A percentile compares a stretch with the other conserved stretches of the same genome.
phyloP scores from a whole-genome alignment of 2,888 invertebrate genomes.

The Choristoneura rosaceana region DNA sequence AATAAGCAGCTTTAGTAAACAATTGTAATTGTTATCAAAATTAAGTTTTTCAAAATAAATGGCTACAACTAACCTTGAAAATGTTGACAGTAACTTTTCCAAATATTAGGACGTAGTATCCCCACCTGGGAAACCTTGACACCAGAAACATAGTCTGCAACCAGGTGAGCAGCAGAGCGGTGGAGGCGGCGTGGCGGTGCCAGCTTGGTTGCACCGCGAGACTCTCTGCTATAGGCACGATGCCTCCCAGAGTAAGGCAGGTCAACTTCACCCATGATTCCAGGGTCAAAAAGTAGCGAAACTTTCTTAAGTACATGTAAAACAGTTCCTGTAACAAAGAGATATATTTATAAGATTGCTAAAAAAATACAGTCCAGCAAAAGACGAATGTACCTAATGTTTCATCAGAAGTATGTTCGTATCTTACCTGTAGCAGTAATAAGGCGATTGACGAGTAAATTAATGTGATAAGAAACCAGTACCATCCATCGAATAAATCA shows the following conservation, averaged over 20 bases:
- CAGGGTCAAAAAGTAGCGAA: constrained; percentile 4
- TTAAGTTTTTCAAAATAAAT: neutral
- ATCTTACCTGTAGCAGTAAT: neutral
- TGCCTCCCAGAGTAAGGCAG: neutral
- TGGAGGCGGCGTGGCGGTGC: constrained; percentile 17
- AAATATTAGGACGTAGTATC: constrained; percentile 76
- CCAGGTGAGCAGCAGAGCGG: constrained; percentile 68
- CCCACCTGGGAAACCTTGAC: constrained; percentile 69
- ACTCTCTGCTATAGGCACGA: neutral
- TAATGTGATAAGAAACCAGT: neutral
- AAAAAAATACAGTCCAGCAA: neutral
- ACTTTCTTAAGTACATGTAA: constrained; percentile 16
- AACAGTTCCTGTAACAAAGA: constrained; percentile 15
- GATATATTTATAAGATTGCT: neutral
- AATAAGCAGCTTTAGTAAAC: neutral
- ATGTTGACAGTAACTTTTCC: constrained; percentile 69
- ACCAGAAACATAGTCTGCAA: constrained; percentile 69
- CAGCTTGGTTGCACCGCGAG: neutral
- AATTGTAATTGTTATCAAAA: neutral
- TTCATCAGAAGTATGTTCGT: neutral
- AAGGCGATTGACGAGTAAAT: neutral
- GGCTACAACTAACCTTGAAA: constrained; percentile 58
- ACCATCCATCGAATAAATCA: neutral
- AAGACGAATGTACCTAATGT: too few relatives aligned
- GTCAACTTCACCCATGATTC: constrained; percentile 19